These are phyloP conservation scores for Diarsia dahlii DNA, from an alignment of 2,888 invertebrate species.

Conservation along the genomic window DNA sequence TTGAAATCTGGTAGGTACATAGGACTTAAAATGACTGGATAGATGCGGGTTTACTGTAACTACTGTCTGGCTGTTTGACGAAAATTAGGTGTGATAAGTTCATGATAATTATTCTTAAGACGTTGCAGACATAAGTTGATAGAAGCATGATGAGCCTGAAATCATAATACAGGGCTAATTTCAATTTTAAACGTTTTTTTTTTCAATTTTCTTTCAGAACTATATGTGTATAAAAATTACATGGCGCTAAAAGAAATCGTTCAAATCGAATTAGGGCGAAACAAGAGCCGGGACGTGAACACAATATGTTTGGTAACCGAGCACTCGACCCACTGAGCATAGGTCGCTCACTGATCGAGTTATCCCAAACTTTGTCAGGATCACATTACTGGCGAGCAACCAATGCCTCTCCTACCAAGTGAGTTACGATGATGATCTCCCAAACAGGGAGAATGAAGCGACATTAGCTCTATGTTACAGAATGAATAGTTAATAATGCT, in stretches of 20 bases:
- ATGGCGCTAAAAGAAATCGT: constrained; percentile 35
- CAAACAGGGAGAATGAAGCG: constrained; percentile 21
- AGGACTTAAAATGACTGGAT: background rate
- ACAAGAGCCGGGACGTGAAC: constrained; percentile 50
- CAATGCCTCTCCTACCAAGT: constrained; percentile 10
- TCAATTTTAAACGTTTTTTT: background rate
- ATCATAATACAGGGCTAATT: background rate
- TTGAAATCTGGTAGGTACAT: background rate
- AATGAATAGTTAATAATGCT: constrained; percentile 67
- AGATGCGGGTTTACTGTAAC: background rate
- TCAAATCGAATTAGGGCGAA: constrained; percentile 41
- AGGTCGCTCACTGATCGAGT: constrained; percentile 49
- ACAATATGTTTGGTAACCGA: constrained; percentile 54
- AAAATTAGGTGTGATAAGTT: background rate
- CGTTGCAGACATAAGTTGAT: background rate
- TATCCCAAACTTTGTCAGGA: constrained; percentile 53
- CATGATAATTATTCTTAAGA: background rate
- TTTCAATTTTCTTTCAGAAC: background rate
- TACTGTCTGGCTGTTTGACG: background rate
- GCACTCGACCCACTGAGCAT: constrained; percentile 38
- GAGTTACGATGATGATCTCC: constrained; percentile 13
- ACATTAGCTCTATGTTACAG: constrained; percentile 41
- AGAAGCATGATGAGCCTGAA: background rate
- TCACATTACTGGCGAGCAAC: constrained; percentile 26
- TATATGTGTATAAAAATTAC: background rate